phyloP scores from a whole-genome alignment of 1,140 invertebrate genomes.

The Apocrypta bakeri region DNA sequence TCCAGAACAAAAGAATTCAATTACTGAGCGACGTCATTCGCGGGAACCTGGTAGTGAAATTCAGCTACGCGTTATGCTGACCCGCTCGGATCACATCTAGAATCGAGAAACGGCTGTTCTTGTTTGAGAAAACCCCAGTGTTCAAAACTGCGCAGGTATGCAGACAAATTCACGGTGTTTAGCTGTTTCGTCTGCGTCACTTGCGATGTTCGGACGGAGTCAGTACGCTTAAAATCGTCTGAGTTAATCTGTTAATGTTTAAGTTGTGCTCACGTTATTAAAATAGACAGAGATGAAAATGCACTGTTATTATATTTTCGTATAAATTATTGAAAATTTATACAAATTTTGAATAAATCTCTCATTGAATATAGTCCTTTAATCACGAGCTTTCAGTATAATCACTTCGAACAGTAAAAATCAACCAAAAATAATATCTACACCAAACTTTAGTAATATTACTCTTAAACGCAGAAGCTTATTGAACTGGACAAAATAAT shows the following conservation, averaged over 20 bases:
- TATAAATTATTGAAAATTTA: no score
- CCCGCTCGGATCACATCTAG: background rate
- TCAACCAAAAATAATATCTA: no score
- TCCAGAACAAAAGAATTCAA: background rate
- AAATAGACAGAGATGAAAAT: no score
- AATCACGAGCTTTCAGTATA: no score
- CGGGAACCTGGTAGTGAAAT: background rate
- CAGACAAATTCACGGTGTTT: background rate
- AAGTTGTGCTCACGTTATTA: background rate
- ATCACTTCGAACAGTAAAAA: no score
- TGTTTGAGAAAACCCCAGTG: slow-evolving; percentile 4
- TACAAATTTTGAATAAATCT: background rate
- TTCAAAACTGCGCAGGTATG: slow-evolving; percentile 23
- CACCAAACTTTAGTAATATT: no score
- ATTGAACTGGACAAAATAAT: background rate
- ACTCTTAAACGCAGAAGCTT: no score
- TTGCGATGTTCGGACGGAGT: background rate
- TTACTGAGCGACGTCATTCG: background rate
- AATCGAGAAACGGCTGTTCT: slow-evolving; percentile 5
- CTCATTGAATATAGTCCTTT: no score
- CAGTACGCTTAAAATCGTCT: background rate
- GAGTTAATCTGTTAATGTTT: background rate
- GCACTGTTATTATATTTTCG: no score
- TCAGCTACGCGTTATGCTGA: background rate
- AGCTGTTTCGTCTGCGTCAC: background rate